phyloP scores from a whole-genome alignment of 2,888 invertebrate species.

The Tricholauxania praeusta region DNA sequence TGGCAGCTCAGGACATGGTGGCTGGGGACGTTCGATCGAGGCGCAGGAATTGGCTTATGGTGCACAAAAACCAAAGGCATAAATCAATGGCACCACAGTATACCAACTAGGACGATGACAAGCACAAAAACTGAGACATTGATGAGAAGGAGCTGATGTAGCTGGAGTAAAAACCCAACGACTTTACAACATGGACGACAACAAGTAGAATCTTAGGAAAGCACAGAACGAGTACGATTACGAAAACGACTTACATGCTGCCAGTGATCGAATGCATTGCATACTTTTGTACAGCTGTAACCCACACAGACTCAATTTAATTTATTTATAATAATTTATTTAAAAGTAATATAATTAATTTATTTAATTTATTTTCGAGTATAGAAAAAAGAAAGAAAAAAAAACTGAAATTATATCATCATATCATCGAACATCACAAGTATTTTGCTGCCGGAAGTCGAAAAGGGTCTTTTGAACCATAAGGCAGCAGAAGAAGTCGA shows the following conservation, averaged over 20 bases:
- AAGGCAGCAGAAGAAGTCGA: conserved; percentile 18
- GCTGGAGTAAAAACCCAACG: conserved; percentile 43
- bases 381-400: background rate
- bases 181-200: conserved; percentile 38
- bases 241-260: conserved; percentile 27
- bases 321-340: conserved; percentile 55
- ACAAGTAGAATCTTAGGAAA: conserved; percentile 27
- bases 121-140: conserved; percentile 6
- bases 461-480: conserved; percentile 23
- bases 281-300: conserved; percentile 19
- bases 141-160: conserved; percentile 14
- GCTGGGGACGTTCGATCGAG: conserved; percentile 82
- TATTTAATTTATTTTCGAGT: conserved; percentile 60
- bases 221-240: conserved; percentile 40
- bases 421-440: background rate
- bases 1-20: conserved; percentile 75
- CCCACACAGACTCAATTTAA: conserved; percentile 23
- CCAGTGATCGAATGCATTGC: conserved; percentile 7
- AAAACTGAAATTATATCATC: background rate
- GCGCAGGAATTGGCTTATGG: conserved; percentile 85
- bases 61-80: conserved; percentile 76
- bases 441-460: background rate
- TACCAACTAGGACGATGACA: background rate
- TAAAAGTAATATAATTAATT: conserved; percentile 51
- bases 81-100: conserved; percentile 42